Conservation (phyloP, 2,113 vertebrate species). For the Gasterosteus nipponicus region DNA sequence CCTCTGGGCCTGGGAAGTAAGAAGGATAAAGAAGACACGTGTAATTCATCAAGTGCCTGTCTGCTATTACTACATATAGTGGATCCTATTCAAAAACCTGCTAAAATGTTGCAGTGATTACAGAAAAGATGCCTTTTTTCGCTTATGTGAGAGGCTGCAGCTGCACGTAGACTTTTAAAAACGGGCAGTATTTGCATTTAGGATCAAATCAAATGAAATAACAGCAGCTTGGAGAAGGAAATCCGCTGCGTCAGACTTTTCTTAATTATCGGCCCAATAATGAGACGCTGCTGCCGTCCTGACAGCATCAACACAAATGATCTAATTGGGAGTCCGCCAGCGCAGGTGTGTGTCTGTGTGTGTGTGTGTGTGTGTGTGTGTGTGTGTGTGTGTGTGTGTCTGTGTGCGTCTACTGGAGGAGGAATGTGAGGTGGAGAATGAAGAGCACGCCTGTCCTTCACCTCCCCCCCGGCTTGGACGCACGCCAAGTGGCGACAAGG, state of each 20-base stretch:
- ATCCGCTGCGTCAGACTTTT: conserved; percentile 12
- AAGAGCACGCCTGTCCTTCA: conserved; percentile 51
- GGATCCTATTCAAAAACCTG: background rate
- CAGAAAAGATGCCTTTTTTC: too few relatives aligned
- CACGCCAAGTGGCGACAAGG: conserved; percentile 66
- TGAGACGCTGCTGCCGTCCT: conserved; percentile 20
- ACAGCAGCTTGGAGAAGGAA: conserved; percentile 1
- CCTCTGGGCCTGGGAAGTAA: background rate
- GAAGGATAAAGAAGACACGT: background rate
- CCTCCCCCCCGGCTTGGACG: conserved; percentile 57
- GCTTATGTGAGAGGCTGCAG: too few relatives aligned
- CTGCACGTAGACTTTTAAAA: too few relatives aligned
- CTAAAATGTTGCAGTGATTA: too few relatives aligned
- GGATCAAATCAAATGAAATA: too few relatives aligned
- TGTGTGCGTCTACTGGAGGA: conserved; percentile 28
- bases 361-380: conserved; percentile 1
- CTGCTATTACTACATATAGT: conserved; percentile 2
- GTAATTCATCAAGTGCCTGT: conserved; percentile 3
- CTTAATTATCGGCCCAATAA: conserved; percentile 39
- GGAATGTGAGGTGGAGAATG: conserved; percentile 56
- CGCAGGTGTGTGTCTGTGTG: background rate
- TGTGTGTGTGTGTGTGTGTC: background rate
- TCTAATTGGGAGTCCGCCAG: background rate
- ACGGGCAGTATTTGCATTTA: too few relatives aligned
- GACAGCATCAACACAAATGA: conserved; percentile 28